Percentiles rank a stretch among this genome's conserved stretches.
Conservation (phyloP, 2,797 vertebrate genomes). For the Mormyrops attenuatus region DNA sequence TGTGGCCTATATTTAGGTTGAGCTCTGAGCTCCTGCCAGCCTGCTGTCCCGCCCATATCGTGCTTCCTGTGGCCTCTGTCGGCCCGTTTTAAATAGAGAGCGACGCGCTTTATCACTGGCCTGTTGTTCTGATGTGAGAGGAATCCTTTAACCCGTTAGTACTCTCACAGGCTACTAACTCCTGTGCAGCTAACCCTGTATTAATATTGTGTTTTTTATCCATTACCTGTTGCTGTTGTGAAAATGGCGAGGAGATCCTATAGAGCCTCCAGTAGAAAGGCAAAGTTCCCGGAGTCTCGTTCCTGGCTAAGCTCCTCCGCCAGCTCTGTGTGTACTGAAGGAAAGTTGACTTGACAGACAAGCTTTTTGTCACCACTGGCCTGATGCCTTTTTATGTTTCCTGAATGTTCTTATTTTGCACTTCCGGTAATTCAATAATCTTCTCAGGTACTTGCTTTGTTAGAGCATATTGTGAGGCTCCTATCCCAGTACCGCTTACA, state of each 20-base stretch:
- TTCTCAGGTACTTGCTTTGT: background rate
- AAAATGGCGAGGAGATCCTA: background rate
- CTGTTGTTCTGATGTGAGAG: background rate
- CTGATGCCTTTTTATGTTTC: background rate
- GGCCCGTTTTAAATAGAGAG: background rate
- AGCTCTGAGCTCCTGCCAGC: constrained; percentile 43
- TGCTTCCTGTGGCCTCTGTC: background rate
- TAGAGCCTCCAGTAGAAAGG: background rate
- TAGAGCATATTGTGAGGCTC: background rate
- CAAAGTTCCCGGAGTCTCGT: background rate
- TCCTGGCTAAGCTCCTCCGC: background rate
- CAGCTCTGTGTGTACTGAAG: background rate
- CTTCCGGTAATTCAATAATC: background rate
- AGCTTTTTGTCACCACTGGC: background rate
- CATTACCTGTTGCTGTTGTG: background rate
- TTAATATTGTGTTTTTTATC: background rate
- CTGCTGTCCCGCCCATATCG: constrained; percentile 12
- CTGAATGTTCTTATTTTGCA: background rate
- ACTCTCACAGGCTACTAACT: background rate
- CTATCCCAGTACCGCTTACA: background rate
- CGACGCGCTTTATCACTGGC: background rate
- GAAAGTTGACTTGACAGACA: background rate
- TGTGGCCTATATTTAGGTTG: constrained; percentile 27
- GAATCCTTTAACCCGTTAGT: background rate
- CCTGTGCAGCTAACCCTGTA: background rate